A percentile compares a stretch with the other conserved stretches of the same genome.
Conservation (phyloP, 2,113 vertebrate genomes). For the Elephantulus edwardii region DNA sequence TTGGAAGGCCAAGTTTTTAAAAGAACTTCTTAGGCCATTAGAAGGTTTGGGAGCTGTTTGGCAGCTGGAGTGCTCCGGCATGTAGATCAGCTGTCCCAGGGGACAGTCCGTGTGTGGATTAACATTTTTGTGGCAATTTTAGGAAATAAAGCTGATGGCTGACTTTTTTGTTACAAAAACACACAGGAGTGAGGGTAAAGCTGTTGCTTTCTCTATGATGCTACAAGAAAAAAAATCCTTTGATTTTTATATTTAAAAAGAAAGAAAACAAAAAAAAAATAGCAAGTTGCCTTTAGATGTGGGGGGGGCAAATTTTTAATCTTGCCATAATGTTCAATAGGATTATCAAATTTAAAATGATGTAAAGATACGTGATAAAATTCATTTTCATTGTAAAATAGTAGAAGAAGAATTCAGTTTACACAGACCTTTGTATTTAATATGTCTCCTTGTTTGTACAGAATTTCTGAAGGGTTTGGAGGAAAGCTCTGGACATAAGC, state of each 20-base stretch:
- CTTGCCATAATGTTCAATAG: conserved; percentile 87
- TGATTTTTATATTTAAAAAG: conserved; percentile 89
- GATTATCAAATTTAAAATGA: conserved; percentile 87
- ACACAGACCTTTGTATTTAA: conserved; percentile 88
- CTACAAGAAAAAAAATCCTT: conserved; percentile 80
- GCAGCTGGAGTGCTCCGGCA: conserved; percentile 61
- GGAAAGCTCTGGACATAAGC: conserved; percentile 65
- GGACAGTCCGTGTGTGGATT: conserved; percentile 53
- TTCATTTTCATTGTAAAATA: conserved; percentile 94
- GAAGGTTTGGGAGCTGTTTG: conserved; percentile 67
- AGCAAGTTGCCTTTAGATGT: conserved; percentile 81
- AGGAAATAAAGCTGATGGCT: conserved; percentile 80
- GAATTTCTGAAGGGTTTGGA: conserved; percentile 69
- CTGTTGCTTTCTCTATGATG: conserved; percentile 85
- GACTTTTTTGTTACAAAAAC: conserved; percentile 81
- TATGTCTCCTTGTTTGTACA: conserved; percentile 88
- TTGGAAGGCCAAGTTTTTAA: conserved; percentile 58
- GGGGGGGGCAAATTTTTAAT: conserved; percentile 85
- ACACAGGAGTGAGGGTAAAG: conserved; percentile 84
- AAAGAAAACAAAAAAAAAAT: conserved; percentile 70
- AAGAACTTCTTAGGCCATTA: conserved; percentile 63
- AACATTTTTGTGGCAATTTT: conserved; percentile 78
- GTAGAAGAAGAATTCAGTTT: conserved; percentile 90
- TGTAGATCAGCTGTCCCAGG: conserved; percentile 56
- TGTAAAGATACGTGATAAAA: conserved; percentile 92